Conservation (phyloP, 2,888 invertebrate genomes). For the Chaetogeoica ovagalla region DNA sequence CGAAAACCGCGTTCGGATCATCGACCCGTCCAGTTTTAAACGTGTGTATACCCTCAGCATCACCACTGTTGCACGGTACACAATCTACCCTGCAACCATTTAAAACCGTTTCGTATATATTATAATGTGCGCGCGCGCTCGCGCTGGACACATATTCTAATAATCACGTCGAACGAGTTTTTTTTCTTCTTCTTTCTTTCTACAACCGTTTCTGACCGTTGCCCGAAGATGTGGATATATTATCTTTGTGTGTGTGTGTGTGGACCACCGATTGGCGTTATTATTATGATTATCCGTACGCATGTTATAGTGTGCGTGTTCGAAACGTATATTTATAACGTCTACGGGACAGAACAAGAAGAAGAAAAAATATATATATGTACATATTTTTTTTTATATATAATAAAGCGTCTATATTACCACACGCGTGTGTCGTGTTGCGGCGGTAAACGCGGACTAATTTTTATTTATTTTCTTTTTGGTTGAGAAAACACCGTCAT, state of each 20-base stretch:
- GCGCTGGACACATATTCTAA: conserved; percentile 7
- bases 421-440: no score
- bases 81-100: conserved; percentile 49
- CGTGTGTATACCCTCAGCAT: neutral
- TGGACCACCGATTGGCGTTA: conserved; percentile 39
- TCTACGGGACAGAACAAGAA: neutral
- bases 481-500: no score
- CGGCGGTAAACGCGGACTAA: no score
- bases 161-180: conserved; percentile 43
- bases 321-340: conserved; percentile 20
- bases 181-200: neutral
- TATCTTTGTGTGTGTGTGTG: conserved; percentile 16
- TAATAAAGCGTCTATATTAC: neutral
- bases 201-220: conserved; percentile 7
- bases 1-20: conserved; percentile 39
- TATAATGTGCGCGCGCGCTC: neutral
- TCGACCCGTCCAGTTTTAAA: conserved; percentile 16
- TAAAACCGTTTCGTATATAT: neutral
- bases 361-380: neutral
- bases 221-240: conserved; percentile 38
- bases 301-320: conserved; percentile 26
- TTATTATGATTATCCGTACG: conserved; percentile 41
- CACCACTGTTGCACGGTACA: neutral
- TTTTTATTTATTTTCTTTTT: no score
- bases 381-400: neutral